These are phyloP conservation scores for Coleophora deauratella DNA, from an alignment of 2,888 invertebrate species.

Conservation along the genomic window DNA sequence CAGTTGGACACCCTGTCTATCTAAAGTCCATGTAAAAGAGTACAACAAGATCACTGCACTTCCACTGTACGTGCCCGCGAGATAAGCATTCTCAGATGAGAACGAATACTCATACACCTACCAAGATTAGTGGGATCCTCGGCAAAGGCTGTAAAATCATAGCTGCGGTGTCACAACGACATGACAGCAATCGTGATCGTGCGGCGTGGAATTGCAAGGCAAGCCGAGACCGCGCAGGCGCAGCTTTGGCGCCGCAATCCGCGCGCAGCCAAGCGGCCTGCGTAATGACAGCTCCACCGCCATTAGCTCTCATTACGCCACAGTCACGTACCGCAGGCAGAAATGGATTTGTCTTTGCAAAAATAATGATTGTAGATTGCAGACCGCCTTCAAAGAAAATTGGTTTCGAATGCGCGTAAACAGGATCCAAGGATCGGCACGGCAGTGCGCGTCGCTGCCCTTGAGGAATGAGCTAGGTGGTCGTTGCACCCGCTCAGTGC, in stretches of 20 bases:
- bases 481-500: slow-evolving; percentile 15
- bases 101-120: no score
- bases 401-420: slow-evolving; percentile 62
- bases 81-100: no score
- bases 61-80: no score
- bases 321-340: slow-evolving; percentile 67
- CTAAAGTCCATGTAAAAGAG: no score
- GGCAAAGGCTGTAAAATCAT: slow-evolving; percentile 18
- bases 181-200: slow-evolving; percentile 36
- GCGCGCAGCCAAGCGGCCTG: slow-evolving; percentile 29
- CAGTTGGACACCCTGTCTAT: no score
- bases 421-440: slow-evolving; percentile 45
- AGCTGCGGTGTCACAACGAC: slow-evolving; percentile 37
- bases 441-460: slow-evolving; percentile 30
- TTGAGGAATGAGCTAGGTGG: slow-evolving; percentile 26
- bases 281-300: slow-evolving; percentile 60
- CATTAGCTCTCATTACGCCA: slow-evolving; percentile 67
- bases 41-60: no score
- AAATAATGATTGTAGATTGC: slow-evolving; percentile 71
- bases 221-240: slow-evolving; percentile 1
- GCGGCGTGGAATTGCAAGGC: slow-evolving; percentile 18
- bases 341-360: slow-evolving; percentile 74
- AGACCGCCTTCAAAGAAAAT: slow-evolving; percentile 66
- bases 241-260: slow-evolving; percentile 25
- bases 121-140: no score